A percentile compares a stretch with the other conserved stretches of the same genome.
Conservation (phyloP, 1,140 invertebrate genomes). For the Drosophila nebulosa region DNA sequence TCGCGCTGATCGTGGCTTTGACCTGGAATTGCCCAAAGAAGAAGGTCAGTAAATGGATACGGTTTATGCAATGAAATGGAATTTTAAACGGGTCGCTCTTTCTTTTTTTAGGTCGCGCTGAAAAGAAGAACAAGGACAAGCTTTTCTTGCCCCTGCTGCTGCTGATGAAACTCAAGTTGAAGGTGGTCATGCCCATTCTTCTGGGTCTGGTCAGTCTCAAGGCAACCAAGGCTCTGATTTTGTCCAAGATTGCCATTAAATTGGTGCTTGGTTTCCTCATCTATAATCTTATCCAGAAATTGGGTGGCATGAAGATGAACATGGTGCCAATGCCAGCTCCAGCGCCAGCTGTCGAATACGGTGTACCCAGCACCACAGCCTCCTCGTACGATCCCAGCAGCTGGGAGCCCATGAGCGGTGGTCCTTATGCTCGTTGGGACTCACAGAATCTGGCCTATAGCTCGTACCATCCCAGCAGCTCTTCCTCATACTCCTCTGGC, state of each 20-base stretch:
- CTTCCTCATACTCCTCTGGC: constrained; percentile 83
- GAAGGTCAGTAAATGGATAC: constrained; percentile 78
- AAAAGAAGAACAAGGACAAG: constrained; percentile 88
- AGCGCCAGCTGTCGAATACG: constrained; percentile 84
- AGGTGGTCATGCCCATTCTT: constrained; percentile 91
- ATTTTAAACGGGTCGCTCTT: background rate
- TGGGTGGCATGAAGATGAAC: constrained; percentile 88
- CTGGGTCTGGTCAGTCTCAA: constrained; percentile 89
- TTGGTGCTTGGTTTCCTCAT: constrained; percentile 90
- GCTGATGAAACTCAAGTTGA: constrained; percentile 90
- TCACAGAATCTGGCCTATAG: constrained; percentile 88
- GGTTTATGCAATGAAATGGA: constrained; percentile 18
- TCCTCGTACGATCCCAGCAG: constrained; percentile 85
- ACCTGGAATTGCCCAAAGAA: constrained; percentile 83
- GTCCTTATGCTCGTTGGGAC: constrained; percentile 89
- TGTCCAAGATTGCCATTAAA: constrained; percentile 90
- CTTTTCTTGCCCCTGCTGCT: constrained; percentile 89
- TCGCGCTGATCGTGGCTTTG: constrained; percentile 85
- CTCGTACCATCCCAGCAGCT: constrained; percentile 87
- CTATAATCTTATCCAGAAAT: constrained; percentile 88
- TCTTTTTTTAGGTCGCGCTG: constrained; percentile 57
- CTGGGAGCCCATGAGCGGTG: constrained; percentile 86
- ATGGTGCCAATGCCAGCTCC: constrained; percentile 83
- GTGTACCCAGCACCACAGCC: constrained; percentile 84
- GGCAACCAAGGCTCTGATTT: constrained; percentile 89